phyloP scores from a whole-genome alignment of 2,888 invertebrate genomes.

The Eristalis tenax region DNA sequence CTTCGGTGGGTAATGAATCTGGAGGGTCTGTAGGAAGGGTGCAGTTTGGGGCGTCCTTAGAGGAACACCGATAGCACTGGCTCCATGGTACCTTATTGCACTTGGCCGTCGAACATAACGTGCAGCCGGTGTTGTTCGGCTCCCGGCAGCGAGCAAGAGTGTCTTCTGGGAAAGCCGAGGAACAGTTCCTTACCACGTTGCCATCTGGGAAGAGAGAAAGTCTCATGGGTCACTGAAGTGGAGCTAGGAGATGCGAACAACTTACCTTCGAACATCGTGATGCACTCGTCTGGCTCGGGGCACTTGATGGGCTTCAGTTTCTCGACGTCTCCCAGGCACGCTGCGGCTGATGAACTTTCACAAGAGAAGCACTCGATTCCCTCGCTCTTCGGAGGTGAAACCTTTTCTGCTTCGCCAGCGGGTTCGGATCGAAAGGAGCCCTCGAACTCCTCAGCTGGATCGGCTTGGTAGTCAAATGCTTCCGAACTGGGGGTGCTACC shows the following conservation, averaged over 20 bases:
- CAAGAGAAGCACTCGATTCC: slow-evolving; percentile 29
- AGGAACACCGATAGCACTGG: slow-evolving; percentile 67
- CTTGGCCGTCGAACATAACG: slow-evolving; percentile 19
- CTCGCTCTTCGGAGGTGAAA: neutral
- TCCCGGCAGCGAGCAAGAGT: slow-evolving; percentile 8
- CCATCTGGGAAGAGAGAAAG: slow-evolving; percentile 8
- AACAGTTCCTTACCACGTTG: slow-evolving; percentile 42
- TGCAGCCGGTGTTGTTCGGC: slow-evolving; percentile 1
- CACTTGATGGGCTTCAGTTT: slow-evolving; percentile 24
- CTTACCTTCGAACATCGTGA: slow-evolving; percentile 28
- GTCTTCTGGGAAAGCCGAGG: neutral
- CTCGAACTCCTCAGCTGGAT: neutral
- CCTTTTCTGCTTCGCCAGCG: neutral
- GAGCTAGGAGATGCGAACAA: neutral
- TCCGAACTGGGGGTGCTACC: too few relatives aligned
- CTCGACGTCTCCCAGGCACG: slow-evolving; percentile 21
- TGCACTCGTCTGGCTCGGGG: slow-evolving; percentile 15
- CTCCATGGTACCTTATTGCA: slow-evolving; percentile 66
- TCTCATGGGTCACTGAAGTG: neutral
- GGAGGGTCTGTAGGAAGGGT: slow-evolving; percentile 14
- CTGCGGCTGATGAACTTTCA: slow-evolving; percentile 4
- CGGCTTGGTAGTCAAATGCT: neutral
- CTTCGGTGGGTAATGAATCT: neutral
- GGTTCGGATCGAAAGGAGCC: neutral
- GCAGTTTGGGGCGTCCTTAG: slow-evolving; percentile 57